These are phyloP conservation scores for Sphaerodactylus townsendi DNA, from an alignment of 2,113 vertebrate species.

Conservation along the genomic window DNA sequence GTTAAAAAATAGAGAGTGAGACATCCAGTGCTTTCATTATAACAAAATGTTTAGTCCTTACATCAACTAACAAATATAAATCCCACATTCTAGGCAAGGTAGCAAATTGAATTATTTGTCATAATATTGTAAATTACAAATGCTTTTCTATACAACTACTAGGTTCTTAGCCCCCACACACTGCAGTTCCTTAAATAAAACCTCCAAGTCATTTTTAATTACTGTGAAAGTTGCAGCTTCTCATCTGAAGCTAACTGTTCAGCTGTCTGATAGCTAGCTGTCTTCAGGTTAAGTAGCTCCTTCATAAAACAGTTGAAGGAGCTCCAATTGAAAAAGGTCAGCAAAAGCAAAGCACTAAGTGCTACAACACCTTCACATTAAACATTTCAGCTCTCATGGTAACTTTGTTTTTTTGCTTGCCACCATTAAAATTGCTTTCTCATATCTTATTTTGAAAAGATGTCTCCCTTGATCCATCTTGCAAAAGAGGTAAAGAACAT, in stretches of 20 bases:
- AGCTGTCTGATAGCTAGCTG: background rate
- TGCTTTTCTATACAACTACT: background rate
- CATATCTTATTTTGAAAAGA: background rate
- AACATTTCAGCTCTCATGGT: background rate
- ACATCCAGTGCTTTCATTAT: background rate
- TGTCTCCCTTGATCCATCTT: background rate
- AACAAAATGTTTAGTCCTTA: background rate
- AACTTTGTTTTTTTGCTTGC: background rate
- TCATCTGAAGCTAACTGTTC: background rate
- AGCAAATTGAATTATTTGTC: background rate
- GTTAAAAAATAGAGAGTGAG: background rate
- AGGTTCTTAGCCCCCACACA: background rate
- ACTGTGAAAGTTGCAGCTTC: slow-evolving; percentile 10
- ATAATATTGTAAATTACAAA: background rate
- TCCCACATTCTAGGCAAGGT: background rate
- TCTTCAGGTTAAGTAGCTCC: background rate
- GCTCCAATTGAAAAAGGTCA: background rate
- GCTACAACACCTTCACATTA: background rate
- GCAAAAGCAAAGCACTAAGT: background rate
- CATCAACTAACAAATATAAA: background rate
- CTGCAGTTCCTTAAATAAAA: slow-evolving; percentile 3
- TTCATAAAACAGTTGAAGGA: background rate
- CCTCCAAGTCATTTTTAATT: slow-evolving; percentile 1
- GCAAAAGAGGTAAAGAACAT: background rate
- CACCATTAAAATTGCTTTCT: too few relatives aligned